Evolutionary conservation across 2,797 vertebrate species (phyloP).

Genomic region (Oryzias dopingdopingensis): DNA sequence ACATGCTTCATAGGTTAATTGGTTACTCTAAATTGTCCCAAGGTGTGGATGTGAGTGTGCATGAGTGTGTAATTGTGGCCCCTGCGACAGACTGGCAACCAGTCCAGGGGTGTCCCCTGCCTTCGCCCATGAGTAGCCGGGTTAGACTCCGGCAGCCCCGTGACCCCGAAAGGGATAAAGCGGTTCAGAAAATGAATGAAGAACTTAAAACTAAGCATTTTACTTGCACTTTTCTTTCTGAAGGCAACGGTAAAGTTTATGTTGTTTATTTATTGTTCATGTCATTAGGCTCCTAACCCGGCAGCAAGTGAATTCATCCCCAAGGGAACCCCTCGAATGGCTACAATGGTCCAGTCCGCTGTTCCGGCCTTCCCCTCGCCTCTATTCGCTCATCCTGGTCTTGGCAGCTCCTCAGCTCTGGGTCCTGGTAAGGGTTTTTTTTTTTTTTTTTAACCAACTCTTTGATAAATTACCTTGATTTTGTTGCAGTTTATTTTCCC

Average conservation of each 20-base stretch:
- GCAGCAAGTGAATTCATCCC: slow-evolving; percentile 97
- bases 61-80: too few relatives aligned
- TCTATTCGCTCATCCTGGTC: slow-evolving; percentile 90
- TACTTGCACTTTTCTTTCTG: neutral
- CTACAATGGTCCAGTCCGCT: slow-evolving; percentile 89
- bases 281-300: slow-evolving; percentile 91
- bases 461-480: slow-evolving; percentile 2
- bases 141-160: too few relatives aligned
- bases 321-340: slow-evolving; percentile 94
- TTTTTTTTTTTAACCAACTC: neutral
- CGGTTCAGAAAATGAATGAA: too few relatives aligned
- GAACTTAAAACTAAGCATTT: neutral
- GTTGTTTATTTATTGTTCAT: slow-evolving; percentile 4
- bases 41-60: too few relatives aligned
- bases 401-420: slow-evolving; percentile 88
- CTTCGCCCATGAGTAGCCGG: too few relatives aligned
- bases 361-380: slow-evolving; percentile 94
- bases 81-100: too few relatives aligned
- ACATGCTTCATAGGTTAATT: too few relatives aligned
- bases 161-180: too few relatives aligned
- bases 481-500: neutral
- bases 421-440: slow-evolving; percentile 85
- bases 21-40: too few relatives aligned
- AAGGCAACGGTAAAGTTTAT: neutral
- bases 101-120: too few relatives aligned